Base-by-base conservation (phyloP, 2,113 vertebrate species). In the Ploceus nigricollis region DNA sequence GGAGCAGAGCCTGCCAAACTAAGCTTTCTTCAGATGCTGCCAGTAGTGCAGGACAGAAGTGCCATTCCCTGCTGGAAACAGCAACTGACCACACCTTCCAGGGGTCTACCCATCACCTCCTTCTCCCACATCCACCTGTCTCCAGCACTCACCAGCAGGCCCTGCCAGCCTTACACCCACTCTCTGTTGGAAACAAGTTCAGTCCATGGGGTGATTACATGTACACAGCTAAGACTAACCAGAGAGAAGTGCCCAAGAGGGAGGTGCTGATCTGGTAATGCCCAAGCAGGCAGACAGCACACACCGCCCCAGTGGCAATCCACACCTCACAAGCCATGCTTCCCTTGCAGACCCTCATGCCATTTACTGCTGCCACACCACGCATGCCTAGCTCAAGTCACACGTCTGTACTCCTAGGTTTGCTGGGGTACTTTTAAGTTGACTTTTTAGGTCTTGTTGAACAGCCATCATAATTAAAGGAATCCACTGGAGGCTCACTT, bases 101-200 rank as follows among this genome's bases (percentile, higher is more conserved):
- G 45, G 33, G 30, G 68, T 20, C 39, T n/a, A 50, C 47, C 23
- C 0, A 0, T 47, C 35, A 72, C 10, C 57, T 75, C 7, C 28
- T 89, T 42, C 45, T 77, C 28, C 51, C 24, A 40, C 6, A 70
- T 6, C 13, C 33, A 45, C 27, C 66, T 56, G 44, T 70, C 20
- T 22, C 51, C 53, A 77, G 21, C 48, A 61, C 69, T 57, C 58
- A n/a, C 24, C 40, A 72, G 40, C 22, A 35, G 2, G 19, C 19
- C 50, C 60, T 44, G 22, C 14, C 39, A 91, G 13, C 22, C 69
- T 73, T 22, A n/a, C 19, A 57, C 21, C 28, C 40, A 27, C 37
- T 15, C 9, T 21, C 61, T 81, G 39, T 0, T 60, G 64, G 64
- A 70, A 83, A 20, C 50, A 84, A 70, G 22, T 48, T 81, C 65